Conservation (phyloP, 2,797 vertebrate species). For the Anguilla marmorata region DNA sequence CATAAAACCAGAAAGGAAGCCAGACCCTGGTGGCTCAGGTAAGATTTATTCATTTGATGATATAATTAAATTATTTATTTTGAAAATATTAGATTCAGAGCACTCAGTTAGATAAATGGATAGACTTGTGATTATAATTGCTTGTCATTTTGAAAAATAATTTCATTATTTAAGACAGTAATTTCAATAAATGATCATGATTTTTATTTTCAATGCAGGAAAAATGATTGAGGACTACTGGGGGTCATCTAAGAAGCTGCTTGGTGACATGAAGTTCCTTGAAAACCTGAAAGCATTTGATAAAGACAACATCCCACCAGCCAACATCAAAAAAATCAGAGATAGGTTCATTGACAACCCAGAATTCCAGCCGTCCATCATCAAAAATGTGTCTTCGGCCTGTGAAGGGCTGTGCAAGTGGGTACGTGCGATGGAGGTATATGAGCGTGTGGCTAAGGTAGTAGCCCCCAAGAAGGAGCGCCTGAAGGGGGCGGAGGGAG, state of each 20-base stretch:
- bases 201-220: constrained; percentile 64
- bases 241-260: constrained; percentile 88
- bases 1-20: constrained; percentile 86
- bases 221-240: constrained; percentile 94
- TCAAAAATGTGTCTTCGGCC: constrained; percentile 90
- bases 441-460: constrained; percentile 85
- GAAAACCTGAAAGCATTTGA: constrained; percentile 84
- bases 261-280: constrained; percentile 89
- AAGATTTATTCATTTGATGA: constrained; percentile 40
- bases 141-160: not conserved
- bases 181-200: not conserved
- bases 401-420: constrained; percentile 94
- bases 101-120: not conserved
- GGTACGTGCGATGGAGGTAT: constrained; percentile 92
- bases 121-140: not conserved
- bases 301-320: constrained; percentile 83
- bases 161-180: not conserved
- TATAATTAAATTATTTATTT: not conserved
- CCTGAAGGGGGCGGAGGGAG: constrained; percentile 74
- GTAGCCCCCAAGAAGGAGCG: constrained; percentile 86
- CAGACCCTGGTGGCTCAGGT: constrained; percentile 86
- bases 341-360: constrained; percentile 85
- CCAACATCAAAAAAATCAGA: constrained; percentile 85
- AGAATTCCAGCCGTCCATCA: constrained; percentile 84
- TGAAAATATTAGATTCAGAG: not conserved